Evolutionary conservation across 2,797 vertebrate species (phyloP).

Genomic region (Typhlichthys eigenmanni): DNA sequence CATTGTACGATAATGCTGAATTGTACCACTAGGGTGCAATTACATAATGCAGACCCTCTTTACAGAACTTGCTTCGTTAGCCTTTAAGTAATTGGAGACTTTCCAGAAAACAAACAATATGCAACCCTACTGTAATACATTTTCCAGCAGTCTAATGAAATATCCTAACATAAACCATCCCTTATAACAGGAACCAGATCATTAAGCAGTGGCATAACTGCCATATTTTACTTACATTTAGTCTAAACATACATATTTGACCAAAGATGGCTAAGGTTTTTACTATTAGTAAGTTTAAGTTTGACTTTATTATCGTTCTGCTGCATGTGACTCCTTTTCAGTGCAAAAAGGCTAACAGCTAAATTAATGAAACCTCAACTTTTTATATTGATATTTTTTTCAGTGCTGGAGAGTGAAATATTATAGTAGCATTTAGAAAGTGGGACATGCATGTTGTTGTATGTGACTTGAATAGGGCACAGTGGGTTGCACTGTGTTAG

Average conservation of each 20-base stretch:
- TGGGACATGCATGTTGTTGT: slow-evolving; percentile 10
- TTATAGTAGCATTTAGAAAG: slow-evolving; percentile 15
- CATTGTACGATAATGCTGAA: slow-evolving; percentile 45
- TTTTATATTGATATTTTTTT: too few species aligned
- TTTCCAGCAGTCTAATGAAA: slow-evolving; percentile 79
- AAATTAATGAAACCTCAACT: neutral
- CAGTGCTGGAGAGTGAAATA: slow-evolving; percentile 8
- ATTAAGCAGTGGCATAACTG: slow-evolving; percentile 50
- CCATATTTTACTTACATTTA: slow-evolving; percentile 25
- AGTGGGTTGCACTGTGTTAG: slow-evolving; percentile 25
- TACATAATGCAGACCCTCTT: slow-evolving; percentile 79
- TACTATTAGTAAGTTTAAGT: neutral
- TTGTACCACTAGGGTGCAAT: slow-evolving; percentile 59
- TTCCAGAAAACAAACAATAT: slow-evolving; percentile 82
- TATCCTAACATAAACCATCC: slow-evolving; percentile 60
- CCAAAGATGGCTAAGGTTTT: neutral
- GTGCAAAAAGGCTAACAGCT: slow-evolving; percentile 6
- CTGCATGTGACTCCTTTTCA: neutral
- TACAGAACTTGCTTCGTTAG: slow-evolving; percentile 80
- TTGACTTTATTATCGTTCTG: neutral
- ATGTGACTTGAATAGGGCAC: slow-evolving; percentile 26
- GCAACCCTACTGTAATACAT: slow-evolving; percentile 75
- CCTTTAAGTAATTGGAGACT: slow-evolving; percentile 82
- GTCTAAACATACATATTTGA: neutral
- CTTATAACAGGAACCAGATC: slow-evolving; percentile 51